Evolutionary conservation across 2,888 invertebrate species (phyloP).

Genomic region (Acholoe squamosa): DNA sequence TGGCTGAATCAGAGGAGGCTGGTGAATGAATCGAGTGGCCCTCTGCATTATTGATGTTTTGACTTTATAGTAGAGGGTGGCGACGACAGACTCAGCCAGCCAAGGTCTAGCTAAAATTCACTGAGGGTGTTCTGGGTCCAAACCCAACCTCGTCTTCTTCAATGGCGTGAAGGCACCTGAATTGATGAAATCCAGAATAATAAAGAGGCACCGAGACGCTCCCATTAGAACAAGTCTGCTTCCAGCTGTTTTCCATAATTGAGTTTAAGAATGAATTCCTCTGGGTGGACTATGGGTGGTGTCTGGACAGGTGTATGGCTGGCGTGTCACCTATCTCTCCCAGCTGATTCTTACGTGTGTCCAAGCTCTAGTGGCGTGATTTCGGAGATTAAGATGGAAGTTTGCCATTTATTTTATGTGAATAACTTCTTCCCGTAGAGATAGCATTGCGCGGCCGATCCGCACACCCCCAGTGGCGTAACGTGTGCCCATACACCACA

Average conservation of each 20-base stretch:
- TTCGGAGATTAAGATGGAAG: too few relatives aligned
- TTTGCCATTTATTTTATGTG: too few relatives aligned
- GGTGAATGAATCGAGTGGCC: neutral
- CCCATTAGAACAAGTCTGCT: neutral
- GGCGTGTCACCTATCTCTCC: neutral
- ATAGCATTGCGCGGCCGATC: too few relatives aligned
- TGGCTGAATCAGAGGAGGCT: neutral
- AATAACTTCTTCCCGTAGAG: too few relatives aligned
- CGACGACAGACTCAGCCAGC: too few relatives aligned
- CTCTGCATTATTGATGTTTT: neutral
- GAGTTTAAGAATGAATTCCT: neutral
- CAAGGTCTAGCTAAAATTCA: too few relatives aligned
- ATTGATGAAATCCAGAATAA: neutral
- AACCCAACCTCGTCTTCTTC: neutral
- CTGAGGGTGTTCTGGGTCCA: neutral
- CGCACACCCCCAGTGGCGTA: too few relatives aligned
- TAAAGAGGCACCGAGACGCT: neutral
- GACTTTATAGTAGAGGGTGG: neutral
- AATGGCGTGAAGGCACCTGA: neutral
- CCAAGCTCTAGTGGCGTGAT: too few relatives aligned
- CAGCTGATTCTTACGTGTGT: too few relatives aligned
- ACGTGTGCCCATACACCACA: too few relatives aligned
- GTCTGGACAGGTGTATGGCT: neutral
- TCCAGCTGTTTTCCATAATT: neutral
- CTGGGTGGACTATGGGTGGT: neutral